Evolutionary conservation across 2,797 vertebrate genomes (phyloP).

Genomic region (Melanotaenia trifasciata): DNA sequence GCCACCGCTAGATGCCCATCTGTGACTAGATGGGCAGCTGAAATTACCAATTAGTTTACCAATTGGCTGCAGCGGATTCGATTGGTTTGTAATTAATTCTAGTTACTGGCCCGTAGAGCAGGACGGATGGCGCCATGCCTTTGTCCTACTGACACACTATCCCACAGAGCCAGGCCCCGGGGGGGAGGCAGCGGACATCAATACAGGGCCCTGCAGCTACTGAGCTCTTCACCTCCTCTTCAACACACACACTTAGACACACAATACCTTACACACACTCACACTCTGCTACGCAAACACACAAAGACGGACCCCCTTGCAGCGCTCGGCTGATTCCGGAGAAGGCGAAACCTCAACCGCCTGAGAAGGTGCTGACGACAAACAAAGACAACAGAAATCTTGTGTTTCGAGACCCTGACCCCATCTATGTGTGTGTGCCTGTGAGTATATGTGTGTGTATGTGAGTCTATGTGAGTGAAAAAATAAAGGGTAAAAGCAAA

Average conservation of each 20-base stretch:
- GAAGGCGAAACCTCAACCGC: constrained; percentile 78
- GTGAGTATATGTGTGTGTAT: constrained; percentile 23
- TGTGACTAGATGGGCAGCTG: constrained; percentile 87
- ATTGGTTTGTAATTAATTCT: constrained; percentile 96
- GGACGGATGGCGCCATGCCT: constrained; percentile 93
- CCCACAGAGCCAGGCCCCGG: constrained; percentile 76
- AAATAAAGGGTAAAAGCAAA: background rate
- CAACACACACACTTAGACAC: constrained; percentile 60
- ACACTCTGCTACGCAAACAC: constrained; percentile 57
- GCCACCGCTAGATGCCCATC: constrained; percentile 70
- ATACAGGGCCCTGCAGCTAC: constrained; percentile 80
- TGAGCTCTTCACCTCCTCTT: constrained; percentile 68
- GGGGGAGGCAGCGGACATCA: constrained; percentile 79
- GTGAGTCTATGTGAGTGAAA: background rate
- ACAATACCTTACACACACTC: constrained; percentile 63
- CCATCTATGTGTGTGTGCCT: constrained; percentile 26
- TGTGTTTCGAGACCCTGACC: constrained; percentile 73
- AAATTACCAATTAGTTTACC: constrained; percentile 98
- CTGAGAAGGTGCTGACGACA: constrained; percentile 84
- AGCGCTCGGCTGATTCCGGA: constrained; percentile 73
- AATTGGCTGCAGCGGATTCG: constrained; percentile 93
- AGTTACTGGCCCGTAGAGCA: constrained; percentile 89
- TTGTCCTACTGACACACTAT: constrained; percentile 95
- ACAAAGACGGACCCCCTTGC: constrained; percentile 64
- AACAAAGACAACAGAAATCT: constrained; percentile 80